phyloP scores from a whole-genome alignment of 2,797 vertebrate genomes.

The Scleropages formosus region DNA sequence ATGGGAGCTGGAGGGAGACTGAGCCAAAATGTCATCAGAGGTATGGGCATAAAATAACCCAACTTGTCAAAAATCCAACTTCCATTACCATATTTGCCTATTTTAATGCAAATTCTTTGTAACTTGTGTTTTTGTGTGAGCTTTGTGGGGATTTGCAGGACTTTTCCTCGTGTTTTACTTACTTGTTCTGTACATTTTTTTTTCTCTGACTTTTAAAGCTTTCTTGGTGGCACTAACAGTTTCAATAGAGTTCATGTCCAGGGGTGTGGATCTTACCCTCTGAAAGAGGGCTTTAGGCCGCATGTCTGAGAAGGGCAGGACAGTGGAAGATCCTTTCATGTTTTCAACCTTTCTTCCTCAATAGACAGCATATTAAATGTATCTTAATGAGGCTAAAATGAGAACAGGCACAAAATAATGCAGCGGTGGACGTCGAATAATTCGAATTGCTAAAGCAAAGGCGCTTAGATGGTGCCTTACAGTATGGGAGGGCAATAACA shows the following conservation, averaged over 20 bases:
- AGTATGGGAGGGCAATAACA: too few species aligned
- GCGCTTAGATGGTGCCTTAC: background rate
- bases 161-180: conserved; percentile 53
- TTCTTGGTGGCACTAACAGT: conserved; percentile 9
- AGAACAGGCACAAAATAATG: conserved; percentile 2
- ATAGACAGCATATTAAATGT: background rate
- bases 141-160: conserved; percentile 64
- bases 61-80: too few species aligned
- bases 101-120: conserved; percentile 11
- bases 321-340: background rate
- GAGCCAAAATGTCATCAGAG: conserved; percentile 1
- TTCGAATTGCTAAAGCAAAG: background rate
- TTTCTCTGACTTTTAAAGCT: background rate
- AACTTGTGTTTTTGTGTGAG: background rate
- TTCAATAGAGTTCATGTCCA: background rate
- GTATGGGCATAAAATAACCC: background rate
- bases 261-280: background rate
- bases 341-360: background rate
- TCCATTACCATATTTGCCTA: too few species aligned
- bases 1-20: conserved; percentile 5
- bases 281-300: background rate
- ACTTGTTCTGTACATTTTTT: conserved; percentile 26
- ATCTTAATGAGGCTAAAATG: background rate
- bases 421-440: conserved; percentile 12
- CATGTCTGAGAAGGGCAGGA: background rate